Evolutionary conservation across 2,888 invertebrate species (phyloP).

Genomic region (Leucoma salicis): DNA sequence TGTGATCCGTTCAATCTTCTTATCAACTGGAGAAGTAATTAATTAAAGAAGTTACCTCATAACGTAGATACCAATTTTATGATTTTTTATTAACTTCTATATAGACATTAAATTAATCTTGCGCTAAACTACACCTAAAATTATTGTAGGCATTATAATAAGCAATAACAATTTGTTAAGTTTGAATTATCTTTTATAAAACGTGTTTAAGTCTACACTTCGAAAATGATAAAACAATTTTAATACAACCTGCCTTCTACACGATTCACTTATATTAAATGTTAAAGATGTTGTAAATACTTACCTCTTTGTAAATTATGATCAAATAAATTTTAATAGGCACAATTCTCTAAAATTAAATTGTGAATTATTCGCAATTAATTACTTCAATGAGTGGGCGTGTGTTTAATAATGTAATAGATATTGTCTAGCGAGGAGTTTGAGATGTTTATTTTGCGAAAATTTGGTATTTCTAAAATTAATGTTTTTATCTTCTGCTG

Average conservation of each 20-base stretch:
- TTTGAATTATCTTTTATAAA: slow-evolving; percentile 10
- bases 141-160: slow-evolving; percentile 2
- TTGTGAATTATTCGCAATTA: neutral
- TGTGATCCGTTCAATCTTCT: too few species aligned
- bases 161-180: neutral
- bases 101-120: too few species aligned
- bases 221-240: slow-evolving; percentile 15
- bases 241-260: slow-evolving; percentile 6
- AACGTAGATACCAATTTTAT: too few species aligned
- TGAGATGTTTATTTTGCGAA: too few species aligned
- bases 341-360: slow-evolving; percentile 15
- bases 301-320: slow-evolving; percentile 9
- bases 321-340: slow-evolving; percentile 14
- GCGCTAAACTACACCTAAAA: neutral
- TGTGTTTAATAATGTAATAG: too few species aligned
- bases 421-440: too few species aligned
- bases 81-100: too few species aligned
- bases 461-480: too few species aligned
- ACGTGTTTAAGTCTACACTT: neutral
- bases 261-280: slow-evolving; percentile 11
- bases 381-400: too few species aligned
- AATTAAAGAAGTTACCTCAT: too few species aligned
- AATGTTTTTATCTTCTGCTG: too few species aligned
- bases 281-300: slow-evolving; percentile 11
- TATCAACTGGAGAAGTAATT: too few species aligned